These are phyloP conservation scores for Carcina quercana DNA, from an alignment of 2,888 invertebrate species.

Conservation along the genomic window DNA sequence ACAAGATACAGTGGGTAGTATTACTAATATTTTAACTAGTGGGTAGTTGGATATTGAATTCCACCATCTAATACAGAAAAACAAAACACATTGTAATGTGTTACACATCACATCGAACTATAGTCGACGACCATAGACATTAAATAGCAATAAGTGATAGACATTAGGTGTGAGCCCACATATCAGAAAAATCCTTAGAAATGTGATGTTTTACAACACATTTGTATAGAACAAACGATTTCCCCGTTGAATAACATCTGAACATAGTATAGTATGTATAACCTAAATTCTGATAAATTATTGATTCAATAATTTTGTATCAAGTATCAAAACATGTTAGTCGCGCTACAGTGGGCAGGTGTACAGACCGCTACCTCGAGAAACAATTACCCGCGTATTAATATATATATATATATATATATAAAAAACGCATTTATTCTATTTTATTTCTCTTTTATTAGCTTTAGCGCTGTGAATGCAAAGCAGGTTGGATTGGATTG, in stretches of 20 bases:
- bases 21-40: no score
- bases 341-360: slow-evolving; percentile 26
- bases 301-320: background rate
- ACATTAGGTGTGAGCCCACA: background rate
- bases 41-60: no score
- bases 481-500: no score
- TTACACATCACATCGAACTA: no score
- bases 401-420: slow-evolving; percentile 33
- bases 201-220: background rate
- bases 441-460: slow-evolving; percentile 19
- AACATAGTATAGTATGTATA: background rate
- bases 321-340: slow-evolving; percentile 29
- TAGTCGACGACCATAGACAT: no score
- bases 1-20: no score
- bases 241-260: background rate
- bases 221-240: background rate
- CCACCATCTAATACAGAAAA: no score
- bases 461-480: slow-evolving; percentile 16
- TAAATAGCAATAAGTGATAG: no score
- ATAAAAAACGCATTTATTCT: slow-evolving; percentile 26
- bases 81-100: no score
- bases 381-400: slow-evolving; percentile 49
- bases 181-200: background rate
- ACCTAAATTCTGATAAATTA: background rate
- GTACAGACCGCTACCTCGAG: slow-evolving; percentile 23